A percentile compares a stretch with the other conserved stretches of the same genome.
These are phyloP conservation scores for Xestia ashworthii DNA, from an alignment of 2,888 invertebrate genomes.

Conservation along the genomic window DNA sequence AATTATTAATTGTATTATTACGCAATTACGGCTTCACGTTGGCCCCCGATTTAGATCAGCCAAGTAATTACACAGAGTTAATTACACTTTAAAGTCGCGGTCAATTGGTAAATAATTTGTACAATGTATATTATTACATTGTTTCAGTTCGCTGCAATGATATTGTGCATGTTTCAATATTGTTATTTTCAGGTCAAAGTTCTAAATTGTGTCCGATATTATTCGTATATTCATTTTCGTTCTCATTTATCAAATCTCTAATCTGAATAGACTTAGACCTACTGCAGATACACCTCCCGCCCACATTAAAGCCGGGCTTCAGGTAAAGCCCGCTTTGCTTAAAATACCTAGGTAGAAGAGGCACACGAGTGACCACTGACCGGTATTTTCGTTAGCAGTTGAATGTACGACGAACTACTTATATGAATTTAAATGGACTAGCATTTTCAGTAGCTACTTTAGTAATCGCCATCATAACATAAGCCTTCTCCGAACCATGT, in stretches of 20 bases:
- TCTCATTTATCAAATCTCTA: constrained; percentile 31
- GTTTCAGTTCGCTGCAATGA: constrained; percentile 14
- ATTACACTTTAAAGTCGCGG: constrained; percentile 56
- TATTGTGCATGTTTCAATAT: constrained; percentile 1
- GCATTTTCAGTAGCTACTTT: not conserved
- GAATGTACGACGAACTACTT: not conserved
- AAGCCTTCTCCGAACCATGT: not conserved
- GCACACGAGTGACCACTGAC: constrained; percentile 1
- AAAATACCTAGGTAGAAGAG: constrained; percentile 1
- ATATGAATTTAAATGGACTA: not conserved
- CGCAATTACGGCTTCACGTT: constrained; percentile 52
- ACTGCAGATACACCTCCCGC: not conserved
- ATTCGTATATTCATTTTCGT: not conserved
- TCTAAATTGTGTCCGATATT: not conserved
- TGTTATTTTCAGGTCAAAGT: not conserved
- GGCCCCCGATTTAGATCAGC: constrained; percentile 55
- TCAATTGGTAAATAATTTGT: constrained; percentile 54
- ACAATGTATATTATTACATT: constrained; percentile 35
- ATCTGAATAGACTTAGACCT: constrained; percentile 15
- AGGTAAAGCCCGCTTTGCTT: constrained; percentile 21
- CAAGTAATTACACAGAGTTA: constrained; percentile 58
- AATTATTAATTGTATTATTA: constrained; percentile 62
- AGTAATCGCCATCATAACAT: not conserved
- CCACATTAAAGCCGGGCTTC: constrained; percentile 21
- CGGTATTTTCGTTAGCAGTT: constrained; percentile 19